phyloP scores from a whole-genome alignment of 2,888 invertebrate species.

The Allolobophora icterica region DNA sequence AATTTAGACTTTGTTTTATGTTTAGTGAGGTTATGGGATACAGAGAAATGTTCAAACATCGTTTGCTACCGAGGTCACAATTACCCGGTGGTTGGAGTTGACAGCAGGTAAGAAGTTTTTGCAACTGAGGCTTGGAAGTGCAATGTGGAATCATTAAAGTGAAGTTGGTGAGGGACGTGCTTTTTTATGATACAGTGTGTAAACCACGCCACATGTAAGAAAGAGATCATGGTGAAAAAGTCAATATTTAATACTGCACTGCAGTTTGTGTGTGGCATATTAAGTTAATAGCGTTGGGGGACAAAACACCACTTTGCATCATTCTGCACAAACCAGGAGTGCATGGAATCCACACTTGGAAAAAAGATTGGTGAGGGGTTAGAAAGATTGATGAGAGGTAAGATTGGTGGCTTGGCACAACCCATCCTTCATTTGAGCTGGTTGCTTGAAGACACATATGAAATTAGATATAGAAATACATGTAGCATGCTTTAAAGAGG shows the following conservation, averaged over 20 bases:
- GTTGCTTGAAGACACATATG: background rate
- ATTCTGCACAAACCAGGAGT: no score
- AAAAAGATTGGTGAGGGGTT: background rate
- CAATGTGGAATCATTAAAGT: background rate
- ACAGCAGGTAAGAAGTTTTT: conserved; percentile 63
- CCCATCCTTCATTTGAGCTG: background rate
- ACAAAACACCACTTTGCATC: no score
- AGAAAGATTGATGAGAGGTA: background rate
- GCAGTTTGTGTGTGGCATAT: no score
- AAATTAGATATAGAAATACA: background rate
- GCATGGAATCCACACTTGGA: background rate
- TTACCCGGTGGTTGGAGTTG: conserved; percentile 88
- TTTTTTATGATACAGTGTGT: no score
- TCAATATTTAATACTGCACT: no score
- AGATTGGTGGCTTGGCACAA: no score
- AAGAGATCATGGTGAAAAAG: no score
- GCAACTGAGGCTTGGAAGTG: background rate
- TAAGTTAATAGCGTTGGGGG: no score
- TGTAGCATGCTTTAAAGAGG: background rate
- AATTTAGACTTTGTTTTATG: background rate
- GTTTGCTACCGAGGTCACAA: conserved; percentile 89
- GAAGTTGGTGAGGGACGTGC: background rate
- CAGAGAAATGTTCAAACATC: conserved; percentile 91
- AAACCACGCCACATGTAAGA: no score
- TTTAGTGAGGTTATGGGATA: conserved; percentile 86